Evolutionary conservation across 2,113 vertebrate species (phyloP).

Genomic region (Amblyornis subalaris): DNA sequence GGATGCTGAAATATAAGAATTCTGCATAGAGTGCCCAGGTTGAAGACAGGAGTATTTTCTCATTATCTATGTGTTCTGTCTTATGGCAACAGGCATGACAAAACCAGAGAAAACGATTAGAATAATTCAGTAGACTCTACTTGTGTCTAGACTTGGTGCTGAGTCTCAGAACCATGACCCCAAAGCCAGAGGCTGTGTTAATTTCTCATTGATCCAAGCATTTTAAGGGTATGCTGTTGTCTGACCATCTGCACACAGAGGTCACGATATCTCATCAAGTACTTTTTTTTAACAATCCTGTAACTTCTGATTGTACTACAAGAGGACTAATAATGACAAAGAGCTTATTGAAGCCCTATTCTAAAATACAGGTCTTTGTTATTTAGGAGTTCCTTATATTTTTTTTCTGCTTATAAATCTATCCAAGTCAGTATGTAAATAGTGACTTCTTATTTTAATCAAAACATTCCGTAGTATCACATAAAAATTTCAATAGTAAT

Average conservation of each 20-base stretch:
- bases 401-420: background rate
- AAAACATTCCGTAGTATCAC: background rate
- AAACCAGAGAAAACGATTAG: accelerated
- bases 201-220: background rate
- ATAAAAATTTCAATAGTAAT: background rate
- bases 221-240: background rate
- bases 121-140: background rate
- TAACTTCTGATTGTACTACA: background rate
- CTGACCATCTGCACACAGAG: background rate
- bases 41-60: background rate
- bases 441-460: background rate
- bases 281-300: background rate
- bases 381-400: background rate
- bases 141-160: background rate
- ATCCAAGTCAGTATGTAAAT: background rate
- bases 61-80: background rate
- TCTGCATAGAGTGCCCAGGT: background rate
- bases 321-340: background rate
- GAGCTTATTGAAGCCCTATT: background rate
- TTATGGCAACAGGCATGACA: background rate
- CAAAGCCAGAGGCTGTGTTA: background rate
- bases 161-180: background rate
- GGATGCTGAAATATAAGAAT: background rate
- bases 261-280: background rate
- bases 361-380: background rate